phyloP scores from a whole-genome alignment of 2,888 invertebrate genomes.

The Rutpela maculata region DNA sequence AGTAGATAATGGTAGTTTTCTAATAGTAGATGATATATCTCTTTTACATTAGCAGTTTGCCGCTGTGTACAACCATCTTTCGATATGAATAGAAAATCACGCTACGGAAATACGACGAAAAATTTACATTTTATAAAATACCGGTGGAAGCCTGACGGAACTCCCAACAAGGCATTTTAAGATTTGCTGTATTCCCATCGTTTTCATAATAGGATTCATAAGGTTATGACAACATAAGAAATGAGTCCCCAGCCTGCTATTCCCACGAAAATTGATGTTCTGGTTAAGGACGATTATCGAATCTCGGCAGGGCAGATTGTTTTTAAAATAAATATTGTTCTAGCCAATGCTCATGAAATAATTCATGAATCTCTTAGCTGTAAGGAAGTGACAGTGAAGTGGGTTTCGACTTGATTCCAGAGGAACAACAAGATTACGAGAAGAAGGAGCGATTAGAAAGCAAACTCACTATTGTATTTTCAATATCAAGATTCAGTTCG shows the following conservation, averaged over 20 bases:
- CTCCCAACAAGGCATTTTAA: neutral
- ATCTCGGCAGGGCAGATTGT: neutral
- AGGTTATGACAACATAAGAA: neutral
- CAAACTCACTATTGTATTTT: neutral
- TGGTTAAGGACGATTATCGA: neutral
- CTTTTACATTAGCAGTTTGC: no score
- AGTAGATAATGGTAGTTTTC: no score
- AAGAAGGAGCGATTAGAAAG: neutral
- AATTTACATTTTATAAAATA: neutral
- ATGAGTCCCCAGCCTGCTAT: neutral
- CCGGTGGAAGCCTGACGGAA: neutral
- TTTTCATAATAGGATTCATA: neutral
- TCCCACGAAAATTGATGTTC: slow-evolving; percentile 4
- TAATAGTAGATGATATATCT: no score
- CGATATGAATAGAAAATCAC: neutral
- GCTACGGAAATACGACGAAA: neutral
- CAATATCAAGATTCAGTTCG: neutral
- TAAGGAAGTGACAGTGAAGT: slow-evolving; percentile 8
- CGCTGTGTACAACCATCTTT: neutral
- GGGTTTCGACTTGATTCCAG: slow-evolving; percentile 1
- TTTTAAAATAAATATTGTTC: slow-evolving; percentile 2
- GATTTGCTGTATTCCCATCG: neutral
- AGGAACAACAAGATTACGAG: slow-evolving; percentile 1
- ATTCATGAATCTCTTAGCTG: neutral
- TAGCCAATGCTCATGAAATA: slow-evolving; percentile 9